These are phyloP conservation scores for Poeciliopsis presidionis DNA, from an alignment of 2,797 vertebrate species.

Conservation along the genomic window DNA sequence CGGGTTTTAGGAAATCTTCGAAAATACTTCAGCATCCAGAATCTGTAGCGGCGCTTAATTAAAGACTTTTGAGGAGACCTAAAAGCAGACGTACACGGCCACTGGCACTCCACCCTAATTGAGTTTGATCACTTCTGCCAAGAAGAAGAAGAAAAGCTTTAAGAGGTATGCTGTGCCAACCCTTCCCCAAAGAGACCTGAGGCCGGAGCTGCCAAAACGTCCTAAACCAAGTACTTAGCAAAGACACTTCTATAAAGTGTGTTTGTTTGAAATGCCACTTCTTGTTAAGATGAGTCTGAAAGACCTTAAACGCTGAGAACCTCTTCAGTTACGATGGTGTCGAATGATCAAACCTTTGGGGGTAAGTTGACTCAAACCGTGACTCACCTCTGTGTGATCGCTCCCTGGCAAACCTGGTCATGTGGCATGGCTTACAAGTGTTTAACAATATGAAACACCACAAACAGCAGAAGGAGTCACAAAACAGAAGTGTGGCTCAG, in stretches of 20 bases:
- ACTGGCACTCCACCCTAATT: neutral
- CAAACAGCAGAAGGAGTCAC: neutral
- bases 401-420: slow-evolving; percentile 1
- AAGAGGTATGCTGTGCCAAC: neutral
- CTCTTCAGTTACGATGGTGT: neutral
- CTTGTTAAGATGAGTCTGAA: neutral
- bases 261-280: neutral
- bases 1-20: neutral
- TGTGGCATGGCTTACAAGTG: neutral
- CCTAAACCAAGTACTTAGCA: neutral
- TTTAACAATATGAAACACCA: neutral
- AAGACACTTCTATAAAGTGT: neutral
- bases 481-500: neutral
- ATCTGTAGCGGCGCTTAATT: neutral
- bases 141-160: slow-evolving; percentile 2
- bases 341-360: neutral
- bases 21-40: neutral
- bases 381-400: slow-evolving; percentile 28
- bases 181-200: neutral
- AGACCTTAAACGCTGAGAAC: neutral
- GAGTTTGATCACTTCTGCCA: slow-evolving; percentile 7
- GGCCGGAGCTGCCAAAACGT: neutral
- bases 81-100: neutral
- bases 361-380: slow-evolving; percentile 18
- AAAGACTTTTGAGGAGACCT: neutral